Base-by-base conservation (phyloP, 1,140 invertebrate species). In the Drosophila pectinifera region DNA sequence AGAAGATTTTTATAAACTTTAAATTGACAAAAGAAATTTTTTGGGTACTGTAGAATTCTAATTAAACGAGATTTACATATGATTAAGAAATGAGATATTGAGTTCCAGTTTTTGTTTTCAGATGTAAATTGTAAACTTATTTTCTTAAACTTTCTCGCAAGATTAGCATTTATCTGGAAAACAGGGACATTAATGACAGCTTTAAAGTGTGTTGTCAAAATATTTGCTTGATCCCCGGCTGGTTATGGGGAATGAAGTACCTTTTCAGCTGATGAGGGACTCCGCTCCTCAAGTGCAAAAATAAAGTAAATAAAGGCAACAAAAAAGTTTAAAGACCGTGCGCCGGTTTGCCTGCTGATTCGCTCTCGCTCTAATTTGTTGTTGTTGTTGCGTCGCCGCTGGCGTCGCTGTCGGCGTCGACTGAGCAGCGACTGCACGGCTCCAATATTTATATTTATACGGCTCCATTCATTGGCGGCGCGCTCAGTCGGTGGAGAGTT, bases 401-500 rank as follows among this genome's bases (percentile, higher is more conserved):
- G 39, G 8, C 22, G 16, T 20, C 42, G 68, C 11, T 28, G 51
- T 13, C 36, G 39, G 8, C 68, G 41, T 28, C 26, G 63, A 48
- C 64, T 45, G 56, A 28, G 45, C 75, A 69, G 38, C 57, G 58
- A 41, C 54, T 59, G 55, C 41, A 58, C 54, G 61, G 67, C 53
- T 67, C 58, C 63, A 64, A 16, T 64, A 74, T 81, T 69, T 51
- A 22, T 63, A 74, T 78, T 69, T 51, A 53, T 34, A 55, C 48
- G 51, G 51, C 53, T 67, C 46, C 83, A 75, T 56, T 70, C 73
- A 78, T 74, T 48, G 58, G 45, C 73, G 34, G 38, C 51, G 69
- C 48, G 49, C 38, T 85, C 83, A 85, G 82, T 85, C 57, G 69
- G 59, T 85, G 69, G 82, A 63, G 68, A 78, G 83, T 61, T 78